These are phyloP conservation scores for Phenacoccus solenopsis DNA, from an alignment of 1,140 invertebrate species.

Conservation along the genomic window DNA sequence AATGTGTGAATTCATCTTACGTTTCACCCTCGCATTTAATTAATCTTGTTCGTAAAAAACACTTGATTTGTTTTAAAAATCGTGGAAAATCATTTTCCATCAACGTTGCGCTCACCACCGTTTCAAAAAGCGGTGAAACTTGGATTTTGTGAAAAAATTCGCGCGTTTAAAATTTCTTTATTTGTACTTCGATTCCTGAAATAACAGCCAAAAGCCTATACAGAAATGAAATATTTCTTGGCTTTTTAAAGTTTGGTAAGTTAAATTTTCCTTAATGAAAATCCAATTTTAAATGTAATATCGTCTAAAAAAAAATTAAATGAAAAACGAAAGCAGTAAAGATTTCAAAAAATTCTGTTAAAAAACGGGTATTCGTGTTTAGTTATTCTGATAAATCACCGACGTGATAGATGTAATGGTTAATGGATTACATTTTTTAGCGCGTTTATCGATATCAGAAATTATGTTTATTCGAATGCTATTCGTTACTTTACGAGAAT, in stretches of 20 bases:
- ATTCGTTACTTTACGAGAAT: neutral
- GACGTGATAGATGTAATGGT: no score
- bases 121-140: no score
- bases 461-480: neutral
- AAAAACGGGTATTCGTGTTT: neutral
- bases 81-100: neutral
- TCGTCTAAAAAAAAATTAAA: neutral
- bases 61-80: no score
- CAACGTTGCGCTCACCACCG: neutral
- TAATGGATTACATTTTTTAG: no score
- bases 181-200: conserved; percentile 15
- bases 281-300: neutral
- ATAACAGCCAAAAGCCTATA: conserved; percentile 12
- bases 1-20: neutral
- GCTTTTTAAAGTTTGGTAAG: conserved; percentile 8
- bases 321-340: neutral
- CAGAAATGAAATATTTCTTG: conserved; percentile 13
- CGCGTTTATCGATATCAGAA: neutral
- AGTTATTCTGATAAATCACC: neutral
- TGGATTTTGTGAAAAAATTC: neutral
- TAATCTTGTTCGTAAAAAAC: no score
- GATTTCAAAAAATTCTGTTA: no score
- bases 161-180: conserved; percentile 7
- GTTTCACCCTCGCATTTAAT: no score
- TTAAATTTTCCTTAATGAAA: conserved; percentile 1